Base-by-base conservation (phyloP, 2,113 vertebrate genomes). In the Petromus typicus region DNA sequence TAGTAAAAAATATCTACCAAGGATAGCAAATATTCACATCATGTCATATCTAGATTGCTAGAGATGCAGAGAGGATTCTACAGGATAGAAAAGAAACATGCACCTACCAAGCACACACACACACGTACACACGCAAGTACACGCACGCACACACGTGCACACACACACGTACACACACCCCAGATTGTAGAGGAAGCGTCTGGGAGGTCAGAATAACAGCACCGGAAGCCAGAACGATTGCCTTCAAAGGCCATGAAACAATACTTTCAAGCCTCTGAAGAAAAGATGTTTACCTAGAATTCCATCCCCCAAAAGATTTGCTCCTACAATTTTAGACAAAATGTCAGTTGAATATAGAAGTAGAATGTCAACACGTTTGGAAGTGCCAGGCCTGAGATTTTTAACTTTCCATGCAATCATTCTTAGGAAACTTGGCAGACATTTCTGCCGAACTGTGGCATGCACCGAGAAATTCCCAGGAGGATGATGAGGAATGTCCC, bases 361-460 rank as follows among this genome's bases (percentile, higher is more conserved):
- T 69, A 82, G 66, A 83, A 40, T 63, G 30, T 34, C 48, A n/a
- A 91, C 30, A 80, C 13, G 54, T 67, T 89, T 51, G 51, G 34
- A 96, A 93, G 57, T 76, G 4, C 43, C 66, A 94, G 67, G 23
- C 81, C 79, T 78, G 7, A 86, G 85, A 80, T 34, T 13, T n/a
- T 78, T 79, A 83, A 43, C 54, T 34, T 91, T 73, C 32, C 40
- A 34, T 79, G 23, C 17, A 30, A 66, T 80, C 27, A 20, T 91
- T 92, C 86, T 94, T 90, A 45, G 75, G 80, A 86, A 90, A 73
- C 30, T 61, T 89, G 22, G 51, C 75, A 34, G 25, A 40, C 2
- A 2, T 89, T 78, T 86, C 67, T 86, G 25, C 45, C 63, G 48
- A n/a, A 45, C 16, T 54, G n/a, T 67, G 76, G 27, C 3, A 30